Base-by-base conservation (phyloP, 2,888 invertebrate genomes). In the Seira ritae region DNA sequence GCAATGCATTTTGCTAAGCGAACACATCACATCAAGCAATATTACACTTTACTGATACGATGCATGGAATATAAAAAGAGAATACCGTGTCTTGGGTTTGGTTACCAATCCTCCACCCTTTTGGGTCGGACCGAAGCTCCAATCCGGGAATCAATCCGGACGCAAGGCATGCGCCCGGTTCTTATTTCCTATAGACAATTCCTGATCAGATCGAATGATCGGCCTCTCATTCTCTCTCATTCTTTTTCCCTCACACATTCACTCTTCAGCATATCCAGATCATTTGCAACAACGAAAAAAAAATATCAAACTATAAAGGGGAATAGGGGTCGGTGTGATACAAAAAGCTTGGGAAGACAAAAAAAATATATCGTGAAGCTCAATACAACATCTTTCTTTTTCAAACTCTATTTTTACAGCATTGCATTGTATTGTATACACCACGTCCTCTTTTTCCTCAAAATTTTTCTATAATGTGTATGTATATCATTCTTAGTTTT, bases 181-280 rank as follows among this genome's bases (percentile, higher is more conserved):
- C 87, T 87, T 87, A 87, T 87, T 87, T 88, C 87, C 84, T 87
- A 87, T 88, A 87, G 88, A 88, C 87, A 86, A 88, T 88, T 88
- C 81, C 87, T 87, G 87, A 88, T 88, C 87, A 86, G 87, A 89
- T 89, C 87, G 86, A 88, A 89, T 88, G 88, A 85, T 85, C 87
- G 88, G 86, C 86, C 79, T 77, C 77, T 80, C 76, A 55, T 55
- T 55, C 55, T 66, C 75, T 65, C 73, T 68, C 80, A 73, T 24
- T 62, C 68, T 73, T 66, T 20, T 77, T n/a, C 67, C 24, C 67
- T 60, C 50, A 67, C 46, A 65, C 68, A 17, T 17, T 46, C 42
- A 17, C 50, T 46, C 68, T 66, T 31, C 65, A 71, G 70, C 62
- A 72, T 77, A 71, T 80, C 79, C 80, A 85, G 86, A 85, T 87